Evolutionary conservation across 2,113 vertebrate genomes (phyloP), one percentile per base, ranked within the genome.

Genomic region (Ammodytes dubius): DNA sequence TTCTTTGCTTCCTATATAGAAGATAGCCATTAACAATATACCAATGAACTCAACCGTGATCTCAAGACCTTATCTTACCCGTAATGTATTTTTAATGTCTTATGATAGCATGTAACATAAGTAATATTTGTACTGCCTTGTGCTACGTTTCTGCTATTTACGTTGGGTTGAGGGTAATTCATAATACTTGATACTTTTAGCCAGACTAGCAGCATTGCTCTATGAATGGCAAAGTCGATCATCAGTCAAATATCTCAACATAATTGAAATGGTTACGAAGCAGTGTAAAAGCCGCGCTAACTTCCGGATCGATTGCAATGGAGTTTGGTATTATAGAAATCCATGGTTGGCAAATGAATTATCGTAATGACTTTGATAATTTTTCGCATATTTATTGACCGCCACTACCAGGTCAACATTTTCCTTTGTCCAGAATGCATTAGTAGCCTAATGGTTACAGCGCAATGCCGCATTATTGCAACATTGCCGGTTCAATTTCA

Each of bases 21-120:
- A 14, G 4, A 59, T 66, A 50, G 10, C n/a, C 0, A n/a, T 40
- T 69, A 12, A 15, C 17, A 57, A 75, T 82, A 37, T 2, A 4
- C 27, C 35, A 15, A 58, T 40, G 14, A 60, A 69, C 27, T 70
- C 40, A 45, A 7, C 69, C 47, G 52, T 76, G n/a, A 78, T 70
- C 43, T 52, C 17, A 37, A 40, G 35, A 69, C 79, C 67, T 56
- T n/a, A 15, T 46, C 6, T 63, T 47, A 35, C 27, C 27, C 4
- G 2, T 59, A 10, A 64, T 60, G 2, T n/a, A 17, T 42, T 69
- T 81, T 85, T 68, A 71, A 60, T 70, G 17, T 66, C n/a, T 64
- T 49, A 45, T 57, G 10, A 2, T 6, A 70, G 66, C 50, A 77
- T 82, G 12, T 40, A 57, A 57, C 40, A 67, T n/a, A 52, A 42